These are phyloP conservation scores for Girardinus metallicus DNA, from an alignment of 2,797 vertebrate species.

Conservation along the genomic window DNA sequence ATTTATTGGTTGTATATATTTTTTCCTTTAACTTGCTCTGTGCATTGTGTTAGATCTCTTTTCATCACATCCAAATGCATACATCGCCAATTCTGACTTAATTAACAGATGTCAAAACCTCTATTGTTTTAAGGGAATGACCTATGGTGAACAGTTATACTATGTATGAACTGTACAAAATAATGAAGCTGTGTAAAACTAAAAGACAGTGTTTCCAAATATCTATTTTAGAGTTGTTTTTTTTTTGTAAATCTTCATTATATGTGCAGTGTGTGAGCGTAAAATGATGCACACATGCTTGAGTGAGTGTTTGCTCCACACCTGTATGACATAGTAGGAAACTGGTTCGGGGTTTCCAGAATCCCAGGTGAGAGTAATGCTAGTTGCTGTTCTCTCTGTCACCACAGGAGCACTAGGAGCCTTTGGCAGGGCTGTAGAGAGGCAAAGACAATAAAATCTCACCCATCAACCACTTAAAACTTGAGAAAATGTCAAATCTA, in stretches of 20 bases:
- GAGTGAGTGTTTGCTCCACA: constrained; percentile 23
- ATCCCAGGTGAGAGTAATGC: constrained; percentile 98
- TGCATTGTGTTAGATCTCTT: not conserved
- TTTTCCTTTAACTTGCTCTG: not conserved
- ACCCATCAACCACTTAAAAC: not conserved
- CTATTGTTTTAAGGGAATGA: not conserved
- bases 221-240: not conserved
- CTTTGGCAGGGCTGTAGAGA: constrained; percentile 90
- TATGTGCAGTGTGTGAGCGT: not conserved
- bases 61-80: not conserved
- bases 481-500: not conserved
- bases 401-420: constrained; percentile 92
- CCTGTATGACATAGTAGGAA: constrained; percentile 94
- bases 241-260: not conserved
- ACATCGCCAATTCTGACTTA: not conserved
- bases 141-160: not conserved
- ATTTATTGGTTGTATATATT: not conserved
- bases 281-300: not conserved
- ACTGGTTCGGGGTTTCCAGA: constrained; percentile 97
- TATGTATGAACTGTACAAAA: not conserved
- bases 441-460: not conserved
- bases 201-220: not conserved
- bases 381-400: constrained; percentile 97
- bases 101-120: not conserved
- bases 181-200: not conserved